These are phyloP conservation scores for Habroteleia sp. DNA, from an alignment of 2,888 invertebrate species.

Conservation along the genomic window DNA sequence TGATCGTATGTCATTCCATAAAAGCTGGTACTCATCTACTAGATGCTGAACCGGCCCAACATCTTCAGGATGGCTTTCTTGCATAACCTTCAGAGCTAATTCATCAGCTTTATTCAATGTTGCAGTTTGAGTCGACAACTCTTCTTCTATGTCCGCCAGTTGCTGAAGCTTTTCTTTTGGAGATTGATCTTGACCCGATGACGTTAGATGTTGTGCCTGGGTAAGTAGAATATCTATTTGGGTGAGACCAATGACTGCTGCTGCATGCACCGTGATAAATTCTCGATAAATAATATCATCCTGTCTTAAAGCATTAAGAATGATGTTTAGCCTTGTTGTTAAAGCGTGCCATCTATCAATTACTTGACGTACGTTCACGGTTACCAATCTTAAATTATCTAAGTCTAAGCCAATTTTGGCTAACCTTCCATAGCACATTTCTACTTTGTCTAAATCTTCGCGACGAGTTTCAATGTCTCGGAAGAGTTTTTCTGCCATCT, in stretches of 20 bases:
- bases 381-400: constrained; percentile 85
- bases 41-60: constrained; percentile 83
- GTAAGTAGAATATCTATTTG: constrained; percentile 88
- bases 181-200: constrained; percentile 81
- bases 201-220: constrained; percentile 85
- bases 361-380: constrained; percentile 83
- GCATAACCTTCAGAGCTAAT: constrained; percentile 84
- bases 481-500: constrained; percentile 84
- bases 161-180: constrained; percentile 80
- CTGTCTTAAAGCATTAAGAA: constrained; percentile 83
- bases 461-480: constrained; percentile 81
- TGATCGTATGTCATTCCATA: constrained; percentile 85
- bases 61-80: constrained; percentile 83
- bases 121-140: constrained; percentile 82
- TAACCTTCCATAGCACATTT: constrained; percentile 87
- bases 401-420: constrained; percentile 87
- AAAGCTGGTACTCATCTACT: constrained; percentile 85
- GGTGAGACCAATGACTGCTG: constrained; percentile 86
- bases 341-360: constrained; percentile 86
- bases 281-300: constrained; percentile 85
- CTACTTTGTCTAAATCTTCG: constrained; percentile 84
- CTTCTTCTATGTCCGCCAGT: constrained; percentile 83
- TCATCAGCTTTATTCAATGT: constrained; percentile 84
- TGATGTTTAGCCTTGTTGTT: constrained; percentile 83
- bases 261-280: constrained; percentile 87